A percentile compares a stretch with the other conserved stretches of the same genome.
Evolutionary conservation across 2,113 vertebrate species (phyloP).

Genomic region (Cyanoderma ruficeps): DNA sequence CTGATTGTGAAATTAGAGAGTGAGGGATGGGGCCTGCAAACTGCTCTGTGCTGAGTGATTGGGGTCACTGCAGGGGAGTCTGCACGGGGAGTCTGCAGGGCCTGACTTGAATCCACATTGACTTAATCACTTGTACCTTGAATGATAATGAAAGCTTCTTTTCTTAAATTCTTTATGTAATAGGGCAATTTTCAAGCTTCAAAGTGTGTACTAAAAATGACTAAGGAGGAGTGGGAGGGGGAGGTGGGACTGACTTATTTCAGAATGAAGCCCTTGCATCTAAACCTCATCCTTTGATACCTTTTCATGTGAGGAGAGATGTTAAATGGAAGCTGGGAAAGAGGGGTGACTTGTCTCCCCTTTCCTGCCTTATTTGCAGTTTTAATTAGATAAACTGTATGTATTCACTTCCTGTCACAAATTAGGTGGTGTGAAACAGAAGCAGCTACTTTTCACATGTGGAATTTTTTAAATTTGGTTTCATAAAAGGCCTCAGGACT

Average conservation of each 20-base stretch:
- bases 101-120: background rate
- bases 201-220: conserved; percentile 26
- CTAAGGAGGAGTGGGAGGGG: conserved; percentile 28
- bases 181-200: conserved; percentile 24
- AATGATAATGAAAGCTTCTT: conserved; percentile 14
- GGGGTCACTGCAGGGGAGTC: background rate
- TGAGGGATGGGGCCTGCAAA: background rate
- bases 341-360: background rate
- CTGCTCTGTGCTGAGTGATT: background rate
- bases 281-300: background rate
- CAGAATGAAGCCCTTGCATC: conserved; percentile 16
- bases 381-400: background rate
- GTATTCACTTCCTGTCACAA: background rate
- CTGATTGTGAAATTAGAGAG: background rate
- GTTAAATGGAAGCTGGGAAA: background rate
- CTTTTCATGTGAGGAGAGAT: background rate
- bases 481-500: background rate
- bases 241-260: background rate
- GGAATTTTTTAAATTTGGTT: background rate
- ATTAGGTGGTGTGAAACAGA: background rate
- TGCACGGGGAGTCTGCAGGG: background rate
- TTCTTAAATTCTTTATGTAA: conserved; percentile 36
- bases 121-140: conserved; percentile 8
- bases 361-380: background rate
- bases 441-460: background rate